Evolutionary conservation across 2,113 vertebrate genomes (phyloP).

Genomic region (Theropithecus gelada): DNA sequence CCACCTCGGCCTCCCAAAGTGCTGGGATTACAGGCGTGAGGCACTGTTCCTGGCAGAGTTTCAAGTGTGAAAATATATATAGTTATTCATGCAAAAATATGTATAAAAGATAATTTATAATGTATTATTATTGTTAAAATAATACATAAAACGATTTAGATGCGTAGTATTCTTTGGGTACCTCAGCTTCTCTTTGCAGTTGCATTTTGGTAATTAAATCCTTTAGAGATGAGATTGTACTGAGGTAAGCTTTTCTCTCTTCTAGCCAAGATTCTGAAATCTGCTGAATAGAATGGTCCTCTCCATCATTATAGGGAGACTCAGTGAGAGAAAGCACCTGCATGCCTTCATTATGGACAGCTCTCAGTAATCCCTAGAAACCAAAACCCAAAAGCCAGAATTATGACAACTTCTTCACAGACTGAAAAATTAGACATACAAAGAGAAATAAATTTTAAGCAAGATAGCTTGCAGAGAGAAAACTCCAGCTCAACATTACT

Average conservation of each 20-base stretch:
- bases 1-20: too few relatives aligned
- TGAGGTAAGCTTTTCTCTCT: constrained; percentile 90
- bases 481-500: not conserved
- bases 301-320: constrained; percentile 84
- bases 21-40: too few relatives aligned
- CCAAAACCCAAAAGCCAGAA: constrained; percentile 30
- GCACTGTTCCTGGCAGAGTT: not conserved
- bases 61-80: constrained; percentile 2
- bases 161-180: constrained; percentile 67
- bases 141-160: not conserved
- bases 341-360: constrained; percentile 95
- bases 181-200: constrained; percentile 86
- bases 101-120: constrained; percentile 1
- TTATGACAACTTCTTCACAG: not conserved
- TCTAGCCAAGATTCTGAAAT: constrained; percentile 85
- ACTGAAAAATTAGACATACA: not conserved
- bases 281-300: constrained; percentile 76
- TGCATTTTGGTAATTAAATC: constrained; percentile 92
- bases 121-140: not conserved
- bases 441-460: not conserved
- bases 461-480: not conserved
- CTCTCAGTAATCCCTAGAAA: constrained; percentile 91
- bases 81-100: constrained; percentile 20
- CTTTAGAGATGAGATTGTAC: constrained; percentile 91
- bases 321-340: constrained; percentile 95